These are phyloP conservation scores for Cephus pulcher DNA, from an alignment of 2,888 invertebrate genomes.

Conservation along the genomic window DNA sequence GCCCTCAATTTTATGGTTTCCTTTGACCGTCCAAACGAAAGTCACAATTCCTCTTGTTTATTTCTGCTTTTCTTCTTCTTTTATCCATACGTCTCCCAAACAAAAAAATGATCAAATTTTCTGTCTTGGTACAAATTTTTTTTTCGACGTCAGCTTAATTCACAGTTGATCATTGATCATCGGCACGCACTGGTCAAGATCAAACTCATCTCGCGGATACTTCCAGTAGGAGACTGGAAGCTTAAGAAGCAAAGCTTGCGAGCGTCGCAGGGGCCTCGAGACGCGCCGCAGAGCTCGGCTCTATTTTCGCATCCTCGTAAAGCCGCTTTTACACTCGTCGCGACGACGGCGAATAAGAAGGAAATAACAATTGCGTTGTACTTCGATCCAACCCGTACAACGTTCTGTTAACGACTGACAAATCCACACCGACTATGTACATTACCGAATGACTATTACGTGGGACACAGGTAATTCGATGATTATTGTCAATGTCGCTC, in stretches of 20 bases:
- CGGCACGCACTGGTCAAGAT: not conserved
- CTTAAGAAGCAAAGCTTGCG: not conserved
- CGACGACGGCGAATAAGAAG: not conserved
- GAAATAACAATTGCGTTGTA: slow-evolving; percentile 4
- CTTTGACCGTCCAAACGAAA: not conserved
- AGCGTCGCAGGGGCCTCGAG: not conserved
- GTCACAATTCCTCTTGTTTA: not conserved
- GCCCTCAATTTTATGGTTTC: not conserved
- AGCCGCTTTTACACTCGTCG: slow-evolving; percentile 14
- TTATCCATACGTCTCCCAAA: not conserved
- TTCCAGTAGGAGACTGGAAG: not conserved
- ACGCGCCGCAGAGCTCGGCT: slow-evolving; percentile 6
- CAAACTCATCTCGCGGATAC: slow-evolving; percentile 1
- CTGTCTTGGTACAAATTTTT: no score
- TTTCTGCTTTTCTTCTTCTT: not conserved
- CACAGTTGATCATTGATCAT: no score
- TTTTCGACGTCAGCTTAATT: not conserved
- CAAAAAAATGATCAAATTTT: not conserved
- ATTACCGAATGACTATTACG: slow-evolving; percentile 12
- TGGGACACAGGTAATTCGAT: slow-evolving; percentile 45
- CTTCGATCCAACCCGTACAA: not conserved
- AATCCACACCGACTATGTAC: not conserved
- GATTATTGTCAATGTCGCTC: slow-evolving; percentile 41
- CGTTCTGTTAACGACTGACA: slow-evolving; percentile 4
- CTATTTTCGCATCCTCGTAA: slow-evolving; percentile 33